Evolutionary conservation across 2,113 vertebrate species (phyloP), one percentile per base, ranked within the genome.

Genomic region (Myxocyprinus asiaticus): DNA sequence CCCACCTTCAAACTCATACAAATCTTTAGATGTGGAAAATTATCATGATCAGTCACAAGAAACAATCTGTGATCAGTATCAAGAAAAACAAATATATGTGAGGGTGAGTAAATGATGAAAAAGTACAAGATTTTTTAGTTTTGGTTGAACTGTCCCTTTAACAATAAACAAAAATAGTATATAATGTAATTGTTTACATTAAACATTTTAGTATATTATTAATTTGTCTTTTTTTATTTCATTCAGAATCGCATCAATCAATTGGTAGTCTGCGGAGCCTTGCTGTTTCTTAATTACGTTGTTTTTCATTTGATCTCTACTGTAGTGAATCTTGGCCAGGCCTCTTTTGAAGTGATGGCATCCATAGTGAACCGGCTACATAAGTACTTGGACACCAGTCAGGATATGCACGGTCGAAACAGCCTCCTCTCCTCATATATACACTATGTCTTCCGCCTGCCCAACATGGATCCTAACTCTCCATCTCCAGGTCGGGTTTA

Each of bases 331-430:
- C 92, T 99, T 71, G 97, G 98, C 79, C 98, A 99, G 87, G 96
- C 95, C 2, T 98, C 96, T 47, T 99, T 99, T 45, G 98, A 99
- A 88, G 96, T 97, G 0, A 98, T 99, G 95, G 96, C 97, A 4
- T 97, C 97, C 1, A 94, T 99, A 83, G 95, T 97, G 80, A 99
- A 99, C 89, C 95, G 97, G 69, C 95, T 99, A 51, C 97, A 99
- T 74, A 98, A 96, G 89, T 98, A 96, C 90, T 83, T 99, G 87
- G 96, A 99, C 87, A 95, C 94, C 84, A 98, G 92, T 88, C 97
- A 99, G 86, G 98, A 99, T 89, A 96, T 97, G 91, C 98, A 99
- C 0, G 97, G 97, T 63, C 95, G 98, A 71, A 99, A 98, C 86
- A 95, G 92, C 89, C 94, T 99, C 67, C 94, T 99, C 14, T 95